phyloP scores from a whole-genome alignment of 2,888 invertebrate species.

The Heliconius charithonia region DNA sequence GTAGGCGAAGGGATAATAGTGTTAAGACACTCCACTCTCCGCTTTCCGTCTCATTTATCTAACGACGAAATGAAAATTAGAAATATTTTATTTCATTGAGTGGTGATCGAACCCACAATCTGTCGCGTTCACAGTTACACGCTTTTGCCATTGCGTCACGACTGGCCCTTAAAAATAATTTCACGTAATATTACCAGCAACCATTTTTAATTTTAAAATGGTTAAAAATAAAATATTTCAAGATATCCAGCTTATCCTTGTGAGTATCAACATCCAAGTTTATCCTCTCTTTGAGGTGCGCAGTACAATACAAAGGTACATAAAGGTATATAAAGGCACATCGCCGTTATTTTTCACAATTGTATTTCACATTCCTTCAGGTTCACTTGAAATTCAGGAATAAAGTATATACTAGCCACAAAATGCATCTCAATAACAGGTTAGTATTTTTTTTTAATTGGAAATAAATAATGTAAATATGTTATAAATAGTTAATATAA shows the following conservation, averaged over 20 bases:
- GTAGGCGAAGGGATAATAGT: too few relatives aligned
- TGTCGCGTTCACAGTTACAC: too few relatives aligned
- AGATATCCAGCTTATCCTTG: conserved; percentile 29
- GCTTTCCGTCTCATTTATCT: too few relatives aligned
- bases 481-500: too few relatives aligned
- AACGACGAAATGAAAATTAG: too few relatives aligned
- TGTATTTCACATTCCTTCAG: conserved; percentile 37
- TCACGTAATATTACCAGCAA: not conserved
- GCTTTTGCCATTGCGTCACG: too few relatives aligned
- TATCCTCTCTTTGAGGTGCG: conserved; percentile 39
- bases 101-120: too few relatives aligned
- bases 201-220: not conserved
- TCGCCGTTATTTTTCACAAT: conserved; percentile 39
- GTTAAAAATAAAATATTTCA: conserved; percentile 16
- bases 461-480: not conserved
- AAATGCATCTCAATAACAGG: conserved; percentile 20
- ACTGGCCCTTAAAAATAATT: too few relatives aligned
- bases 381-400: conserved; percentile 27
- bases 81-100: too few relatives aligned
- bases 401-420: not conserved
- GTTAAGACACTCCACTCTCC: too few relatives aligned
- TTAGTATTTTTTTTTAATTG: not conserved
- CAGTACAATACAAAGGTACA: conserved; percentile 38
- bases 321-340: conserved; percentile 39
- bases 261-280: conserved; percentile 32